Base-by-base conservation (phyloP, 2,888 invertebrate genomes). In the Listrodromus nycthemerus region DNA sequence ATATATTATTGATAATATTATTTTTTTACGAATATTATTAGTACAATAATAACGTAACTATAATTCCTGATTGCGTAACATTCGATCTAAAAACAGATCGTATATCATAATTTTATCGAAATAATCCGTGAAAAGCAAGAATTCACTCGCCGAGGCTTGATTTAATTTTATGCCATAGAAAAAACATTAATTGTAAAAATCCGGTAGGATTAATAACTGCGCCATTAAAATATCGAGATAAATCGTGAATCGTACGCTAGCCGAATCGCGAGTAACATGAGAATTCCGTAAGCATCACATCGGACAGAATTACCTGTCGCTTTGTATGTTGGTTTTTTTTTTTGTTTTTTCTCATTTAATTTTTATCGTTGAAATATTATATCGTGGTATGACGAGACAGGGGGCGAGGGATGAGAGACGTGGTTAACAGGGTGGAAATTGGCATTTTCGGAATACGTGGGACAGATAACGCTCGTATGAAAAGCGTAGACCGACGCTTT, bases 371-470 rank as follows among this genome's bases (percentile, higher is more conserved):
- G 41, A 70, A 81, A 81, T 79, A 84, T 81, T 67, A 78, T 78
- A 69, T 63, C 37, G 83, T 69, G 74, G 73, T 80, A 61, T 50
- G 55, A 33, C 77, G 82, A 79, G 79, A 75, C 78, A 82, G 61
- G 61, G 61, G 61, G 45, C 69, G 82, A 82, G 84, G 82, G 84
- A 80, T 82, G 82, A 80, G 82, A 82, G 80, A 77, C 73, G 82
- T 69, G 85, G 84, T 84, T 84, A 84, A 84, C 84, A 81, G 84
- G 81, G 74, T 84, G 84, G 84, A 81, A 84, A 84, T 84, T 84
- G 84, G 81, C 70, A 79, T 84, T 84, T 84, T 84, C 81, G 78
- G 78, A 75, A 81, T 81, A 81, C 81, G 70, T 48, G 45, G 61
- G 61, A 61, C 78, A 81, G 83, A 84, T 81, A 84, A 84, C 84